These are phyloP conservation scores for Anomalospiza imberbis DNA, from an alignment of 2,797 vertebrate genomes.

Conservation along the genomic window DNA sequence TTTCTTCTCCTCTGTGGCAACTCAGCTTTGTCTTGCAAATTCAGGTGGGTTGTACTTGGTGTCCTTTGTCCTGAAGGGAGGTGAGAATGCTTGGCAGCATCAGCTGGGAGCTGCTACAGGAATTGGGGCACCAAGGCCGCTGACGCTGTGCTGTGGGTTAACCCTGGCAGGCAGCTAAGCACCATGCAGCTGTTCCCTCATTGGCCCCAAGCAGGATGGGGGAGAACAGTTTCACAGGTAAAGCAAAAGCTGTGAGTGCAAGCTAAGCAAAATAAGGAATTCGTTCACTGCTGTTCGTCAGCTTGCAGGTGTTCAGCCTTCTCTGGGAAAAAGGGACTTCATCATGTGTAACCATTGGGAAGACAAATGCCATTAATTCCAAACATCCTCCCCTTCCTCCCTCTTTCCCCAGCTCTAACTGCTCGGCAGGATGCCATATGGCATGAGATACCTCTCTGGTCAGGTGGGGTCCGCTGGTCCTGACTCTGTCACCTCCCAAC, in stretches of 20 bases:
- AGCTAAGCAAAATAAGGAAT: neutral
- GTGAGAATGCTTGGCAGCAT: neutral
- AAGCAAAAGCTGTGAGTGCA: neutral
- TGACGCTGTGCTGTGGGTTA: neutral
- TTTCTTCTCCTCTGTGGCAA: neutral
- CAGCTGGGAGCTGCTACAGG: neutral
- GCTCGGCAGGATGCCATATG: neutral
- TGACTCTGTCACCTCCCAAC: neutral
- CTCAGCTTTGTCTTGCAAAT: neutral
- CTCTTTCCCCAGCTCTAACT: neutral
- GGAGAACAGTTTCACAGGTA: neutral
- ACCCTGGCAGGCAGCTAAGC: neutral
- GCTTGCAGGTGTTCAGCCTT: neutral
- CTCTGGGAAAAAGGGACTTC: neutral
- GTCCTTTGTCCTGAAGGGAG: neutral
- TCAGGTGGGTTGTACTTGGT: neutral
- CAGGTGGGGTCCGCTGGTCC: neutral
- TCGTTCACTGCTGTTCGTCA: rapidly evolving
- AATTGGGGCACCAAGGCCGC: neutral
- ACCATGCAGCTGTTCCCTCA: rapidly evolving
- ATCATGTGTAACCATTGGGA: neutral
- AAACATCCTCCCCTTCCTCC: neutral
- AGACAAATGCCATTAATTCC: neutral
- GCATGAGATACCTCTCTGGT: neutral
- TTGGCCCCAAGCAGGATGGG: neutral